These are phyloP conservation scores for Xanthorhoe spadicearia DNA, from an alignment of 2,888 invertebrate species.

Conservation along the genomic window DNA sequence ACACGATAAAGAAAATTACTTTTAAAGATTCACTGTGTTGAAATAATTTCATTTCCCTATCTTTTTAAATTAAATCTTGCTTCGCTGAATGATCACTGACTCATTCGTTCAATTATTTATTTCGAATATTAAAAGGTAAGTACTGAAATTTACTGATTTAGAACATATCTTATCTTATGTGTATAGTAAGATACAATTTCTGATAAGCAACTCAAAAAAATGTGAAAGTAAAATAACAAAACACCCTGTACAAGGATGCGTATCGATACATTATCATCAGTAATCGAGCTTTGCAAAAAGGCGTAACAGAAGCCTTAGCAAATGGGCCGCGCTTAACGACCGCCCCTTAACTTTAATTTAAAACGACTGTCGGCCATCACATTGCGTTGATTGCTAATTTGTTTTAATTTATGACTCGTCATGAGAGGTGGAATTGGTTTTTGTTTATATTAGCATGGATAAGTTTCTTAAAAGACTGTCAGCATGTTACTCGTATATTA, in stretches of 20 bases:
- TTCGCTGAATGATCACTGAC: no score
- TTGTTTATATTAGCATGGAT: conserved; percentile 17
- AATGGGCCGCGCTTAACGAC: conserved; percentile 72
- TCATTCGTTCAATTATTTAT: no score
- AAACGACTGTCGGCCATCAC: conserved; percentile 46
- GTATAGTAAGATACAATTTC: no score
- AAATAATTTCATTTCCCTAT: no score
- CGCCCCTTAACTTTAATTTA: conserved; percentile 73
- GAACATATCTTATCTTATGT: no score
- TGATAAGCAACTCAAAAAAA: no score
- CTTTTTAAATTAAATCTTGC: no score
- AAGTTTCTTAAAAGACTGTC: not conserved
- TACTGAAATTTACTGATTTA: no score
- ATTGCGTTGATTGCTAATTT: conserved; percentile 67
- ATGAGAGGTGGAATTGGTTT: conserved; percentile 22
- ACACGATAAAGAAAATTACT: no score
- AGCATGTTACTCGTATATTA: not conserved
- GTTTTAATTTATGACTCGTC: conserved; percentile 53
- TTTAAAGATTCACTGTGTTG: no score
- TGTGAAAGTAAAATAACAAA: not conserved
- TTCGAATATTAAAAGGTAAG: no score
- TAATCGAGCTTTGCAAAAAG: conserved; percentile 77
- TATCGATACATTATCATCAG: conserved; percentile 74
- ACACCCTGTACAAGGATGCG: conserved; percentile 69
- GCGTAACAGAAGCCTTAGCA: conserved; percentile 78